Base-by-base conservation (phyloP, 2,797 vertebrate genomes). In the Hemibagrus guttatus region DNA sequence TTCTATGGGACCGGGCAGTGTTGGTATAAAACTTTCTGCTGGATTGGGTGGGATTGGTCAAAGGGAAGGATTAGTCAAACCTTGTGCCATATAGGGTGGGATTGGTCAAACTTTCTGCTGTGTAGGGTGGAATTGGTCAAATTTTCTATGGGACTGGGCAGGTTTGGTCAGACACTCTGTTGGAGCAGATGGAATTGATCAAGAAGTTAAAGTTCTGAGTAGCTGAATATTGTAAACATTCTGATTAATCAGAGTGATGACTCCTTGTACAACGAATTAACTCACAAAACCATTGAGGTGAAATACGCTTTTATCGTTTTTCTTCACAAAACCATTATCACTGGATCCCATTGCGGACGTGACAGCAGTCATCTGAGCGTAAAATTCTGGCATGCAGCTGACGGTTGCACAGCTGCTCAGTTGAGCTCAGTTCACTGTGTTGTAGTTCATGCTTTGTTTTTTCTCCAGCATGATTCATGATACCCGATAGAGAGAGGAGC, bases 181-280 rank as follows among this genome's bases (percentile, higher is more conserved):
- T 11, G 17, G 3, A 78, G 7, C 11, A 17, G 1, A 19, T 56
- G n/a, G 52, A 8, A 4, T 58, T 35, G 54, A 59, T 39, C 56
- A 21, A 11, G n/a, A n/a, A n/a, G n/a, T n/a, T 80, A 72, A 84
- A 72, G 69, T 72, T 75, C 72, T 75, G 14, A 52, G n/a, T 52
- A 19, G 7, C 14, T n/a, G 26, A 28, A 56, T 56, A 56, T 56
- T 12, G 8, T 19, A 76, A 9, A 7, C 49, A 31, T 11, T n/a
- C 7, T 56, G 49, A 72, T 72, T 46, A 46, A 46, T 72, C 69
- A 72, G 69, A 26, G 21, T 26, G 17, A 26, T 26, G 21, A 56
- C 16, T 76, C 52, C 0, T 19, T 19, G 12, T n/a, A 54, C 74
- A n/a, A 14, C 19, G 74, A 54, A 19, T 76, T 7, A 31, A 7